Conservation (phyloP, 1,140 invertebrate species). For the Anoplolepis gracilipes region DNA sequence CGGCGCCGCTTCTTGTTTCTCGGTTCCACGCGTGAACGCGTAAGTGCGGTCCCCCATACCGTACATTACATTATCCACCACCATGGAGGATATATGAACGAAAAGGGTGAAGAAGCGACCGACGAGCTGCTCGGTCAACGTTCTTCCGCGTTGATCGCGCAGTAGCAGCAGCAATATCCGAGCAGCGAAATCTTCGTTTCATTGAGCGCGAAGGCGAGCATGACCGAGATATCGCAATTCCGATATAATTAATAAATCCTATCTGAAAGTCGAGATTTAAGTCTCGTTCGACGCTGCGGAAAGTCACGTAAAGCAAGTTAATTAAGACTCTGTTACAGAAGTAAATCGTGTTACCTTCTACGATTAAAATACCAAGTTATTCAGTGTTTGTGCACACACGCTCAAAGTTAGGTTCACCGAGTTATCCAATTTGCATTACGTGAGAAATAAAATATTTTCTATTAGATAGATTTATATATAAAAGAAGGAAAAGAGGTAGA, state of each 20-base stretch:
- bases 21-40: slow-evolving; percentile 67
- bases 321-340: neutral
- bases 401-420: neutral
- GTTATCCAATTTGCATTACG: neutral
- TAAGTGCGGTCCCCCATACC: slow-evolving; percentile 58
- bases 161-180: neutral
- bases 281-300: neutral
- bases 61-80: slow-evolving; percentile 59
- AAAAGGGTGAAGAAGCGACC: slow-evolving; percentile 58
- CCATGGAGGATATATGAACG: slow-evolving; percentile 53
- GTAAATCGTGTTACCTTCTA: slow-evolving; percentile 2
- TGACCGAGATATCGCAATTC: neutral
- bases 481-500: neutral
- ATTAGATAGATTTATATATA: neutral
- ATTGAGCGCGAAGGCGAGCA: neutral
- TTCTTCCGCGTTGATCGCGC: slow-evolving; percentile 56
- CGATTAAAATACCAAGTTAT: slow-evolving; percentile 20
- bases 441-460: neutral
- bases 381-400: neutral
- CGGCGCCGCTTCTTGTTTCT: slow-evolving; percentile 68
- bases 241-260: slow-evolving; percentile 33
- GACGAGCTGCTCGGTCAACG: slow-evolving; percentile 63
- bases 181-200: neutral
- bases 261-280: neutral
- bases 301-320: slow-evolving; percentile 17